A percentile compares a stretch with the other conserved stretches of the same genome.
These are phyloP conservation scores for Oryzias melastigma DNA, from an alignment of 2,113 vertebrate species.

Conservation along the genomic window DNA sequence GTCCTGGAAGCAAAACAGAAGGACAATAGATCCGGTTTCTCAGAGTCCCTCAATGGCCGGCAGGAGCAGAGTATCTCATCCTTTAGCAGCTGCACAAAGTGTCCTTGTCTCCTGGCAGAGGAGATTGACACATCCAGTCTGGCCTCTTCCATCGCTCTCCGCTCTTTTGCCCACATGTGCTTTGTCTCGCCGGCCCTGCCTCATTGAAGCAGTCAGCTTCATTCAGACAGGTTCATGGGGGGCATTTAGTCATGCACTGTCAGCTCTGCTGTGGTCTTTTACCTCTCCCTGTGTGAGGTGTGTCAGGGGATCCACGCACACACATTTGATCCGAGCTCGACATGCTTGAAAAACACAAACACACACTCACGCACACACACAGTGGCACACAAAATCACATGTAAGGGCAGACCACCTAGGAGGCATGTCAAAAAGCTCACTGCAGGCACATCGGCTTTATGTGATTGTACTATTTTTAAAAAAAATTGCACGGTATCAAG, in stretches of 20 bases:
- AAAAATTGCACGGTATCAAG: constrained; percentile 24
- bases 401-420: constrained; percentile 23
- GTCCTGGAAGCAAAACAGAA: constrained; percentile 38
- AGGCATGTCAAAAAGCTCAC: constrained; percentile 44
- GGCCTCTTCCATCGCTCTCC: constrained; percentile 40
- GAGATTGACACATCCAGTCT: constrained; percentile 62
- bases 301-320: constrained; percentile 37
- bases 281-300: constrained; percentile 42
- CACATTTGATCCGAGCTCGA: constrained; percentile 22
- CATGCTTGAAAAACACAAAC: constrained; percentile 27
- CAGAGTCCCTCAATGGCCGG: constrained; percentile 15
- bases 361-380: constrained; percentile 9
- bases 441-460: constrained; percentile 24
- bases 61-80: constrained; percentile 49
- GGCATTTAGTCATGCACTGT: constrained; percentile 70
- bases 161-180: constrained; percentile 37
- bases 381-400: constrained; percentile 14
- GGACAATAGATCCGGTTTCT: constrained; percentile 58
- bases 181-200: constrained; percentile 61
- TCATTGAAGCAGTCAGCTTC: constrained; percentile 65
- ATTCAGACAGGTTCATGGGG: constrained; percentile 58
- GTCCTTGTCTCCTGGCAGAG: constrained; percentile 38
- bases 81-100: constrained; percentile 50
- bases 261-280: constrained; percentile 56
- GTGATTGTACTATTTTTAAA: constrained; percentile 44